These are phyloP conservation scores for Drosophila asahinai DNA, from an alignment of 1,140 invertebrate species.

Conservation along the genomic window DNA sequence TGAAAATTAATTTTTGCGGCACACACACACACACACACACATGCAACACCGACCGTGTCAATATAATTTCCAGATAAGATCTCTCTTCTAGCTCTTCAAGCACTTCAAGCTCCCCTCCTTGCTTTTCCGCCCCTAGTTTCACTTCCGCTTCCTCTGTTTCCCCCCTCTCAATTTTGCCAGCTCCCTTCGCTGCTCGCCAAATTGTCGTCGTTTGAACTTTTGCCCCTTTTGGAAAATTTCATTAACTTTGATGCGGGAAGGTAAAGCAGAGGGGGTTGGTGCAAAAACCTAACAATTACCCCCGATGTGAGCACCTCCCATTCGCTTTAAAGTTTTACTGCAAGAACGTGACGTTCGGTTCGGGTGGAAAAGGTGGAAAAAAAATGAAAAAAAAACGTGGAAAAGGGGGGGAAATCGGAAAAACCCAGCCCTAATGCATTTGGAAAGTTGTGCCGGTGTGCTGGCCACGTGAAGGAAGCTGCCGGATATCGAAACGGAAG, in stretches of 20 bases:
- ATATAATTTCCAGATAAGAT: conserved; percentile 76
- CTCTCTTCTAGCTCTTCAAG: conserved; percentile 6
- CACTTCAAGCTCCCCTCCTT: background rate
- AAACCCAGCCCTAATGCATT: conserved; percentile 64
- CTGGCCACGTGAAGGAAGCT: conserved; percentile 57
- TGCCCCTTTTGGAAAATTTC: conserved; percentile 60
- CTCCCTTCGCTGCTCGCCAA: conserved; percentile 20
- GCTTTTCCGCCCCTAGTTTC: background rate
- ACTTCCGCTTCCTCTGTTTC: background rate
- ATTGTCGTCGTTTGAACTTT: conserved; percentile 53
- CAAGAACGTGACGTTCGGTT: conserved; percentile 67
- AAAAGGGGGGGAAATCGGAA: background rate
- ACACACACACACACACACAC: conserved; percentile 3
- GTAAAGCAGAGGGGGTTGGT: conserved; percentile 18
- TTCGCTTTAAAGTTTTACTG: conserved; percentile 57
- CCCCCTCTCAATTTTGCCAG: background rate
- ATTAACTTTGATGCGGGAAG: conserved; percentile 73
- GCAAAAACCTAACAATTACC: conserved; percentile 37
- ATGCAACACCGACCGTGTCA: conserved; percentile 47
- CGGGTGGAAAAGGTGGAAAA: background rate
- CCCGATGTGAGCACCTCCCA: background rate
- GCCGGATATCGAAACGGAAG: conserved; percentile 81
- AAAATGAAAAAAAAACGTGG: background rate
- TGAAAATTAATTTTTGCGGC: conserved; percentile 79
- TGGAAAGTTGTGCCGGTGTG: conserved; percentile 61